Base-by-base conservation (phyloP, 1,140 invertebrate genomes). In the Hypsibius dujardini region DNA sequence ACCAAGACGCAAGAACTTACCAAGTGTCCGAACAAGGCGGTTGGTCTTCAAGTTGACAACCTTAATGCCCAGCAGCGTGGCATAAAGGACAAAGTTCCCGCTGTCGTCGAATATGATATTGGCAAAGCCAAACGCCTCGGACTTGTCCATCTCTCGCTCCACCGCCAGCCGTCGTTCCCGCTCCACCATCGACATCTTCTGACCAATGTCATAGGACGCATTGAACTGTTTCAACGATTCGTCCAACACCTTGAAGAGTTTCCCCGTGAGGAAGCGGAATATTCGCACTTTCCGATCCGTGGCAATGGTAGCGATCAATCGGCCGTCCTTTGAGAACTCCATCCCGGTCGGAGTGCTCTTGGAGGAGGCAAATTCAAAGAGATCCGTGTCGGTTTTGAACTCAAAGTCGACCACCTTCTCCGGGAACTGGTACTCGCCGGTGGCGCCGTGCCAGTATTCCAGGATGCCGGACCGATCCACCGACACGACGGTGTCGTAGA, bases 371-470 rank as follows among this genome's bases (percentile, higher is more conserved):
- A 98, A 96, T 76, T 97, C 92, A 82, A 89, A 99, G 12, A 99
- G 82, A 82, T 97, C 92, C 47, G 89, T 99, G 76, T 98, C 95
- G 47, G 95, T 81, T 82, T 98, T 99, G 0, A 92, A 95, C 3
- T 89, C 84, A 79, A 95, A 95, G 42, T 79, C 79, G 3, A 91
- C 86, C 15, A 80, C 69, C 74, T 77, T 79, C 76, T 86, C 89
- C 0, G 94, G 95, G 80, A 95, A 94, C 72, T 84, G 84, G 76
- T 87, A 98, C 72, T 96, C 90, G 56, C 84, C 81, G 79, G 89
- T 92, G 0, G 88, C 84, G 2, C 92, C 90, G 1, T 86, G 87
- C 96, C 95, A 99, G 78, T 96, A 97, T 79, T 99, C 95, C 7
- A 97, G 79, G 75, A 97, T 93, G n/a, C 91, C 92, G 47, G 86